Evolutionary conservation across 2,888 invertebrate species (phyloP), one percentile per base, ranked within the genome.

Genomic region (Temnothorax rugatulus): DNA sequence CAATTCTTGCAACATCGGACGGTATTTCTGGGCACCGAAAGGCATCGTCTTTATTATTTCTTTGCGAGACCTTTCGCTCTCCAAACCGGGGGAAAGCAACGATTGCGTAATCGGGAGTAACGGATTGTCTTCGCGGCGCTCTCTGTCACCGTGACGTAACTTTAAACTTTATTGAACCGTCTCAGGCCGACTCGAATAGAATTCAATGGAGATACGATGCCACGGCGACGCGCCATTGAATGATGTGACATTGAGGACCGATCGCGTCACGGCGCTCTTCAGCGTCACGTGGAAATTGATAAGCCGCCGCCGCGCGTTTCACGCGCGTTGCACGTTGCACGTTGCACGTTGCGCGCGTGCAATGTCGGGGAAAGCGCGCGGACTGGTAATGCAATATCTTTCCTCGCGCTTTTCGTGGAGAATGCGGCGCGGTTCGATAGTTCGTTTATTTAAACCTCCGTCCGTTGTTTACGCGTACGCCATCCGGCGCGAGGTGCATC

Each of bases 211-310:
- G 64, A 52, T 77, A 66, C 64, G 52, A 76, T 21, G 52, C 44
- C 75, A 18, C 63, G 61, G 34, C 74, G 61, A 47, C 74, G 61
- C 29, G 41, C n/a, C n/a, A 66, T 44, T 74, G 73, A 74, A 59
- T 29, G 25, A 59, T 59, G 66, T 38, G 41, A 4, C 38, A 77
- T 68, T 66, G 77, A 44, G 54, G 29, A 57, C 74, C 29, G 61
- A 34, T 63, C 47, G 75, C 41, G 54, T 29, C 64, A 34, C 7
- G 18, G 7, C 18, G 44, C 34, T 47, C 57, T 47, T 41, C 8
- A n/a, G 15, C 47, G 74, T 57, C 57, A 47, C 73, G 44, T 29
- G 74, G 47, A 61, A 59, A 47, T 44, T 44, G 44, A 74, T 74
- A 74, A 74, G n/a, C 25, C 57, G 57, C 15, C 38, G 64, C 29